Base-by-base conservation (phyloP, 1,140 invertebrate genomes). In the Yoshiicerus persimilis region DNA sequence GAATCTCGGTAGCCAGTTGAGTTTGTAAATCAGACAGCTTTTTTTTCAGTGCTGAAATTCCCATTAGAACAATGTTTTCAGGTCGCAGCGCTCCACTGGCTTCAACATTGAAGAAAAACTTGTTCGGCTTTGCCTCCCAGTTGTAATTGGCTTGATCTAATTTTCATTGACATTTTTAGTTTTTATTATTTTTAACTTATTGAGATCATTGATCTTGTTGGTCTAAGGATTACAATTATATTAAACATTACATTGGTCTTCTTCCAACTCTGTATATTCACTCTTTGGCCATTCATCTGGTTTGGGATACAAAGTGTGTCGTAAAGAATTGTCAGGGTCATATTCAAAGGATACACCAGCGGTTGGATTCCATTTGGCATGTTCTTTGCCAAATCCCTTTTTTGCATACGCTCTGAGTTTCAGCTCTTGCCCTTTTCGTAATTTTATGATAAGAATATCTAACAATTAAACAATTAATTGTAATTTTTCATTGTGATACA, bases 261-360 rank as follows among this genome's bases (percentile, higher is more conserved):
- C 98, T 90, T 97, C 96, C 16, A 99, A 92, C 93, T 98, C 96
- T 77, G 96, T 96, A 92, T 98, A 98, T 94, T 99, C 98, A 93
- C 97, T 99, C 92, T 99, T 99, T 0, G 98, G 98, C 99, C 99
- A 99, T 93, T 99, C 99, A 92, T 99, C 98, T 64, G 99, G 98
- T 93, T 99, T 99, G 0, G 98, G 98, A 91, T 95, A 99, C 2
- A 98, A 94, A 1, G 99, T 99, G 92, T 99, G 99, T 84, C 98
- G 94, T 94, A 99, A 96, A 1, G 96, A 94, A 94, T 99, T 99
- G 92, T 99, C 99, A 5, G 99, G 99, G 93, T 99, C 99, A 94
- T 99, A 99, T 93, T 99, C 99, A 93, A 99, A 99, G 56, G 96
- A 96, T 16, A 99, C 98, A 87, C 98, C 98, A 90, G 97, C 97